Conservation (phyloP, 2,888 invertebrate genomes). For the Lydus trimaculatus region DNA sequence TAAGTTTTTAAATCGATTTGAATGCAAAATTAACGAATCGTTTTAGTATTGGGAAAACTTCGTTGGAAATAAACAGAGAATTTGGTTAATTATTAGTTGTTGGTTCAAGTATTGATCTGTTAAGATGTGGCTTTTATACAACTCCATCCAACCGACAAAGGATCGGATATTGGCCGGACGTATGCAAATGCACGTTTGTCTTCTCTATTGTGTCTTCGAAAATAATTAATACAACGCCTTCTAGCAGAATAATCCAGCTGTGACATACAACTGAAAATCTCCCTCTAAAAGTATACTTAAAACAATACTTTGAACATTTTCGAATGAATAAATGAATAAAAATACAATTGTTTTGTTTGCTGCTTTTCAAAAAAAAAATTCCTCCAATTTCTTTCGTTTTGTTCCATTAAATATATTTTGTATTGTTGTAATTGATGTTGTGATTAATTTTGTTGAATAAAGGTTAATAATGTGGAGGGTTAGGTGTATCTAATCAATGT, state of each 20-base stretch:
- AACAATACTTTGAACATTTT: too few relatives aligned
- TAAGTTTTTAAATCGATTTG: too few relatives aligned
- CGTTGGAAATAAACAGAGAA: too few relatives aligned
- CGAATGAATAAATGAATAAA: too few relatives aligned
- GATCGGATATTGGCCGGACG: constrained; percentile 11
- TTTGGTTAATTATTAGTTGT: background rate
- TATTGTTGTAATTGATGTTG: background rate
- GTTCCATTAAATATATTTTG: background rate
- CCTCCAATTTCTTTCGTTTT: too few relatives aligned
- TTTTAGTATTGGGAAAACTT: too few relatives aligned
- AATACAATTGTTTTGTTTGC: too few relatives aligned
- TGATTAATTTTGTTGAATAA: background rate
- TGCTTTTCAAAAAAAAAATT: too few relatives aligned
- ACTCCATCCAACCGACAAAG: constrained; percentile 11
- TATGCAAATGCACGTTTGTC: constrained; percentile 20
- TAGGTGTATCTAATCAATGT: background rate
- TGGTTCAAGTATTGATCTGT: constrained; percentile 10
- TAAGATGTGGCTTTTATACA: constrained; percentile 9
- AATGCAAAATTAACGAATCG: too few relatives aligned
- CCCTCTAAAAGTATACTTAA: too few relatives aligned
- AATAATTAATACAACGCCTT: constrained; percentile 14
- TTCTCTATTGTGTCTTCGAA: constrained; percentile 9
- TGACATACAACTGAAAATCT: background rate
- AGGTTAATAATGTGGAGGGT: background rate
- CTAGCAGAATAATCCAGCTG: background rate